These are phyloP conservation scores for Hydrolagus affinis DNA, from an alignment of 2,113 vertebrate species.

Conservation along the genomic window DNA sequence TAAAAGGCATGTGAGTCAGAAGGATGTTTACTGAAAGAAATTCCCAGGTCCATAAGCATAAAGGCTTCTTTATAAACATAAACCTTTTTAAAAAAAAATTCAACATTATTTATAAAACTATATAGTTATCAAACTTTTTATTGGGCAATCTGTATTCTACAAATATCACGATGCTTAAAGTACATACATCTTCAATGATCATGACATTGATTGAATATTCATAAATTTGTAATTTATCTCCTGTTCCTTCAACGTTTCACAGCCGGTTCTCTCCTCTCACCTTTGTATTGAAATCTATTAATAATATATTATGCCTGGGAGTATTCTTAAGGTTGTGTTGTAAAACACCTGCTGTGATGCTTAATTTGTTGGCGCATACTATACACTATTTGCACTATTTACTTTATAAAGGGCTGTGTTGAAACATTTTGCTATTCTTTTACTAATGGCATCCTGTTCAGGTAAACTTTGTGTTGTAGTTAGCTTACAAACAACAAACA, in stretches of 20 bases:
- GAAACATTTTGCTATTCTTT: slow-evolving; percentile 21
- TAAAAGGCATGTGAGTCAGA: too few species aligned
- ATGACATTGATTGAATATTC: neutral
- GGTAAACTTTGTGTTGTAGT: neutral
- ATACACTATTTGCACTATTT: slow-evolving; percentile 1
- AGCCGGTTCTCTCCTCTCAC: slow-evolving; percentile 10
- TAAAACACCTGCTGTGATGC: slow-evolving; percentile 14
- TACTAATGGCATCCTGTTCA: neutral
- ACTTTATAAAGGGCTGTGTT: slow-evolving; percentile 11
- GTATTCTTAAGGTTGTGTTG: neutral
- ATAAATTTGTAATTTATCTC: neutral
- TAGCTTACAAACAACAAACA: neutral
- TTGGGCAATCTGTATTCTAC: neutral
- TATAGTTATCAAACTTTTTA: neutral
- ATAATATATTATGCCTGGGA: slow-evolving; percentile 17
- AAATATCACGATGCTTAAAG: neutral
- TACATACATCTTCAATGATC: neutral
- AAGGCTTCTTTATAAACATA: slow-evolving; percentile 3
- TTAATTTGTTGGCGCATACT: slow-evolving; percentile 21
- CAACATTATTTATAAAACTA: neutral
- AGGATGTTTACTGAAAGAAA: too few species aligned
- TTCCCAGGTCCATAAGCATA: too few species aligned
- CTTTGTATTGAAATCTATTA: slow-evolving; percentile 29
- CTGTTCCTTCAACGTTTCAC: slow-evolving; percentile 1
- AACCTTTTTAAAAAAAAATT: neutral